phyloP scores from a whole-genome alignment of 37 sponge, comb jelly and placozoan genomes.

The Theonella swinhoei region DNA sequence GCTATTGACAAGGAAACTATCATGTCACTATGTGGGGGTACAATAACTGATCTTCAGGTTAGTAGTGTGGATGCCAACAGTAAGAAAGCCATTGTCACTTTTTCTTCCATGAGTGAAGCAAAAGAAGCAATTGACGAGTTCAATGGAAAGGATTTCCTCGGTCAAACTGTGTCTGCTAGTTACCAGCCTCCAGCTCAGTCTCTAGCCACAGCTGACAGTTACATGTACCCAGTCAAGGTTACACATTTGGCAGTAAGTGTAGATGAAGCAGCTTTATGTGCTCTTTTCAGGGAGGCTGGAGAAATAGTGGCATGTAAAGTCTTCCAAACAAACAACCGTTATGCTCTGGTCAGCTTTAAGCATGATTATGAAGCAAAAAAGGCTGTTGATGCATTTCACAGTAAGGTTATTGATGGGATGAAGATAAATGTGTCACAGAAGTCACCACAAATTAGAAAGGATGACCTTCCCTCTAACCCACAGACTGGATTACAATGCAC shows the following conservation, averaged over 20 bases:
- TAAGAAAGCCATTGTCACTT: too few species aligned
- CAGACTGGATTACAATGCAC: too few species aligned
- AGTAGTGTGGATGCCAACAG: too few species aligned
- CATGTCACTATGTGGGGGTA: too few species aligned
- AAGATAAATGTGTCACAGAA: constrained; percentile 16
- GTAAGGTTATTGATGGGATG: constrained; percentile 2
- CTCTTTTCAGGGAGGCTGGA: constrained; percentile 13
- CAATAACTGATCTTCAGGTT: too few species aligned
- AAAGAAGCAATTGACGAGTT: constrained; percentile 22
- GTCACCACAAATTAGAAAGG: not conserved
- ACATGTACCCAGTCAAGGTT: constrained; percentile 28
- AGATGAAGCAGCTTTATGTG: not conserved
- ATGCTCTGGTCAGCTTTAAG: constrained; percentile 24
- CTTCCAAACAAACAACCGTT: constrained; percentile 1
- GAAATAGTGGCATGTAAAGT: constrained; percentile 14
- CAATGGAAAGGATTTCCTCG: constrained; percentile 23
- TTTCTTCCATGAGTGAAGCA: too few species aligned
- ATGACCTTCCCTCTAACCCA: not conserved
- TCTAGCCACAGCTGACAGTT: not conserved
- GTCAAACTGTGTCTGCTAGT: not conserved
- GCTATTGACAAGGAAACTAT: too few species aligned
- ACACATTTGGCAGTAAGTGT: constrained; percentile 9
- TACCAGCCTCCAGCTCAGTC: not conserved
- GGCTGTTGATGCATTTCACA: constrained; percentile 21
- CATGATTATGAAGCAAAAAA: not conserved